phyloP scores from a whole-genome alignment of 2,888 invertebrate genomes.

The Dilophus febrilis region DNA sequence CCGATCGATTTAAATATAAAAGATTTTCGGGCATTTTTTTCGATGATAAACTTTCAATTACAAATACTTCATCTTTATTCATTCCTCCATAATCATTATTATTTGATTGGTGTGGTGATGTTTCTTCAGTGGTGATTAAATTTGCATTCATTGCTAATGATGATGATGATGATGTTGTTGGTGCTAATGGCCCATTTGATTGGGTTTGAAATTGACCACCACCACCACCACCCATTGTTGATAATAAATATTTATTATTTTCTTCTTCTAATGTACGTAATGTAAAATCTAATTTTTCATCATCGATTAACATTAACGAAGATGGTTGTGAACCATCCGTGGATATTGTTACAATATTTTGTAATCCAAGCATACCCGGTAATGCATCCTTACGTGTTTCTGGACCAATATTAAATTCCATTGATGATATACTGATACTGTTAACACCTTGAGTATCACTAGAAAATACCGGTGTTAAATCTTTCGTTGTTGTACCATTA shows the following conservation, averaged over 20 bases:
- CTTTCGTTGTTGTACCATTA: conserved; percentile 1
- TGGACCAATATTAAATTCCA: conserved; percentile 6
- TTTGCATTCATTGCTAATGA: not conserved
- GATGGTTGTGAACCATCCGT: conserved; percentile 29
- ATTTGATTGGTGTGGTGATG: conserved; percentile 14
- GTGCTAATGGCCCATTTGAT: too few species aligned
- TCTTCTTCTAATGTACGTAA: conserved; percentile 9
- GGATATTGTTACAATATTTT: conserved; percentile 27
- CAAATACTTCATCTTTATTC: conserved; percentile 5
- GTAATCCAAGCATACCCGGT: conserved; percentile 2
- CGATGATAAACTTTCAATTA: conserved; percentile 6
- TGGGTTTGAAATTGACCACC: too few species aligned
- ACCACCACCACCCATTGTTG: too few species aligned
- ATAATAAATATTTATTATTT: not conserved
- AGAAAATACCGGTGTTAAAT: conserved; percentile 9
- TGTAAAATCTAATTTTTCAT: conserved; percentile 19
- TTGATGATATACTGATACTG: conserved; percentile 11
- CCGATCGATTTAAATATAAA: not conserved
- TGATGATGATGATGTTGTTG: not conserved
- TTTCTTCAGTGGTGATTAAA: not conserved
- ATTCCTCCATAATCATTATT: not conserved
- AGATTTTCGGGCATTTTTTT: not conserved
- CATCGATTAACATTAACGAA: conserved; percentile 16
- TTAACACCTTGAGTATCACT: conserved; percentile 10
- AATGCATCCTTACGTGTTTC: not conserved